phyloP scores from a whole-genome alignment of 2,797 vertebrate species.

The Syndactyla subalaris region DNA sequence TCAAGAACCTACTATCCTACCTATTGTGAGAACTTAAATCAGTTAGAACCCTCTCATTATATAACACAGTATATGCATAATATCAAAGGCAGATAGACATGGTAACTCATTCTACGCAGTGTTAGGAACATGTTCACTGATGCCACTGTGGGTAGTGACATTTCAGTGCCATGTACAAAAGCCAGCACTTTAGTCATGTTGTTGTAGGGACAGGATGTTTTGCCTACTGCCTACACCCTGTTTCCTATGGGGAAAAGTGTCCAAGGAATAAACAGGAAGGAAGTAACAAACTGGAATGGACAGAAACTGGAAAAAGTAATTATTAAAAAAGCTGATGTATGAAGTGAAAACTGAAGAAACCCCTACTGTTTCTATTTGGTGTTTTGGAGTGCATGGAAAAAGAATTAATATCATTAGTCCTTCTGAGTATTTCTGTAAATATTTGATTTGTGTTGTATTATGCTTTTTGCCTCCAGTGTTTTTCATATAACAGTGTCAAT shows the following conservation, averaged over 20 bases:
- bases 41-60: not conserved
- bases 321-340: not conserved
- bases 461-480: not conserved
- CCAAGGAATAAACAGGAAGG: not conserved
- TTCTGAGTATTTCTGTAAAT: not conserved
- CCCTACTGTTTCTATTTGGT: not conserved
- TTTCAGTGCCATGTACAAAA: not conserved
- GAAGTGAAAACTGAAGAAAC: not conserved
- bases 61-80: not conserved
- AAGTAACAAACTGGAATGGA: not conserved
- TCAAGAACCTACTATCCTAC: not conserved
- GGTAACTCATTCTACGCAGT: not conserved
- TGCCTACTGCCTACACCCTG: not conserved
- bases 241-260: not conserved
- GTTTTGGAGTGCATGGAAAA: not conserved
- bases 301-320: not conserved
- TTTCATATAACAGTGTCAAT: not conserved
- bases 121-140: not conserved
- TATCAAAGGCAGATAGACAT: not conserved
- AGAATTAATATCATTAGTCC: not conserved
- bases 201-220: not conserved
- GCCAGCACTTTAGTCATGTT: not conserved
- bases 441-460: not conserved
- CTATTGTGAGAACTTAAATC: not conserved
- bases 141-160: not conserved